Base-by-base conservation (phyloP, 2,797 vertebrate genomes). In the Sebastes minor region DNA sequence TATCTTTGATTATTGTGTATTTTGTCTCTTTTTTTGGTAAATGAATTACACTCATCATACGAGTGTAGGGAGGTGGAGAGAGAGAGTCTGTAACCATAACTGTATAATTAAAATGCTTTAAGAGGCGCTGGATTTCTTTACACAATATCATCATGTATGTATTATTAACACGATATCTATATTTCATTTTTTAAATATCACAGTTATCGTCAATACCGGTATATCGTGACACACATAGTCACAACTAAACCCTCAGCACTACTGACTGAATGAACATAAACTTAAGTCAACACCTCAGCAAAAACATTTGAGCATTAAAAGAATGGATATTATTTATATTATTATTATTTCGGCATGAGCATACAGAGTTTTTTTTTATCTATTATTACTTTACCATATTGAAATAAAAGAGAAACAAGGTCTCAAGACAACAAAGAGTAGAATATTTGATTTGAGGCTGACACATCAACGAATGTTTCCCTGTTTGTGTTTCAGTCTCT, bases 401-500 rank as follows among this genome's bases (percentile, higher is more conserved):
- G 66, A 69, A 60, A 62, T 3, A 30, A 38, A 35, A 60, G 16
- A 11, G 16, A 23, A 22, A 23, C 4, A 42, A 28, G 49, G 4
- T n/a, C 18, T 52, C 49, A n/a, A 52, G 49, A 46, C 42, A 46
- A 0, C 42, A 46, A 18, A 46, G 42, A 4, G 42, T 46, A 20
- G 49, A 20, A 52, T 0, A 52, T 52, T n/a, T n/a, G 8, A 52
- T 52, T 49, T 49, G 42, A 52, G 7, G 16, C 4, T 46, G 16
- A 46, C 42, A 46, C 42, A 18, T 66, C 14, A 35, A 14, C 0
- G 8, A 55, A 63, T 46, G 12, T 25, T 25, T 60, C 63, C 28
- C 18, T 38, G 27, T 0, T 27, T 91, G 67, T 78, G 77, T 86
- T 87, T 14, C 92, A 99, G 98, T 98, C 98, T 79, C 93, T 99